phyloP scores from a whole-genome alignment of 2,888 invertebrate genomes.

The Sinohyriopsis cumingii region DNA sequence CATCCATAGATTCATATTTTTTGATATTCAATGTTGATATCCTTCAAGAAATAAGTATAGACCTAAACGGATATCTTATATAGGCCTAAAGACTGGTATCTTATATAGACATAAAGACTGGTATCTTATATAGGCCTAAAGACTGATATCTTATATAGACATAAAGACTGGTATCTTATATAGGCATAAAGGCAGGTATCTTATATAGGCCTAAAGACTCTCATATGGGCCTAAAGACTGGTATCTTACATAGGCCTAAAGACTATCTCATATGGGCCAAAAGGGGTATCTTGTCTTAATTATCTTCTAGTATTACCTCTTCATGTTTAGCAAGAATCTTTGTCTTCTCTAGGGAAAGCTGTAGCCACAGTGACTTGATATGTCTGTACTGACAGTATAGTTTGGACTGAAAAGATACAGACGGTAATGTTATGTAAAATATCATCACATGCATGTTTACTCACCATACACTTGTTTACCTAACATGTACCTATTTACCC shows the following conservation, averaged over 20 bases:
- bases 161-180: not conserved
- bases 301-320: conserved; percentile 33
- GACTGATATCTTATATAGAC: not conserved
- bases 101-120: not conserved
- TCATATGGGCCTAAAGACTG: too few species aligned
- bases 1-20: too few species aligned
- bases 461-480: too few species aligned
- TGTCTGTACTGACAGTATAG: conserved; percentile 47
- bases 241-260: too few species aligned
- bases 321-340: conserved; percentile 34
- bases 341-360: conserved; percentile 46
- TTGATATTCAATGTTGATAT: too few species aligned
- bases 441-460: too few species aligned
- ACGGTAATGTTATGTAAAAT: too few species aligned
- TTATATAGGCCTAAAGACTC: not conserved
- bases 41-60: too few species aligned
- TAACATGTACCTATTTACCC: too few species aligned
- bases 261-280: not conserved
- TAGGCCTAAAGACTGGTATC: not conserved
- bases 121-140: too few species aligned
- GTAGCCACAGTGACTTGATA: conserved; percentile 52
- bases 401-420: conserved; percentile 29
- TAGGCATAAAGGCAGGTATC: too few species aligned
- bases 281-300: not conserved
- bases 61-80: too few species aligned